These are phyloP conservation scores for Tetrapedia diversipes DNA, from an alignment of 2,888 invertebrate genomes.

Conservation along the genomic window DNA sequence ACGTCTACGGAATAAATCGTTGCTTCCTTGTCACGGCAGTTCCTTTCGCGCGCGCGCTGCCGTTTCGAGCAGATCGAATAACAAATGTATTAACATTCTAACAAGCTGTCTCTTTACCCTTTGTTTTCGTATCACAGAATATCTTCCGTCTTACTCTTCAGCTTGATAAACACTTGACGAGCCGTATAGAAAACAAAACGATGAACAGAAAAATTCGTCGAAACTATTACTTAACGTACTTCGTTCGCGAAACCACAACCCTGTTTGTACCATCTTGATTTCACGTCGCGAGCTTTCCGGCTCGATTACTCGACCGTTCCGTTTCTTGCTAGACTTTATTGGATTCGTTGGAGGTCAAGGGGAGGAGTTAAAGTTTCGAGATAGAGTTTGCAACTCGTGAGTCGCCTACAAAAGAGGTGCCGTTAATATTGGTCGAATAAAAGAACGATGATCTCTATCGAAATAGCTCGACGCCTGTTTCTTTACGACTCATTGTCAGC, in stretches of 20 bases:
- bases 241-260: background rate
- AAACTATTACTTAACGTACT: slow-evolving; percentile 28
- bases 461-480: background rate
- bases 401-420: background rate
- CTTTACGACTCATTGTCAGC: background rate
- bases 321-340: slow-evolving; percentile 5
- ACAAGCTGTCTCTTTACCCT: slow-evolving; percentile 23
- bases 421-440: slow-evolving; percentile 11
- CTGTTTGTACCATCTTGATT: background rate
- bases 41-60: background rate
- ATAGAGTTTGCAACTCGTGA: background rate
- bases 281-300: background rate
- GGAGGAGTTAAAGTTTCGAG: background rate
- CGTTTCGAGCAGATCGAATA: slow-evolving; percentile 12
- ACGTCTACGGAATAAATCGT: background rate
- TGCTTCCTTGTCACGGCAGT: background rate
- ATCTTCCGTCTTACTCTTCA: background rate
- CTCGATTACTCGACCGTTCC: slow-evolving; percentile 13
- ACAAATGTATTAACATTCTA: slow-evolving; percentile 37
- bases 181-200: background rate
- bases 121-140: background rate
- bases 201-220: slow-evolving; percentile 21
- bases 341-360: background rate
- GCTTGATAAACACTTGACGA: background rate
- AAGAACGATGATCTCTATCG: too few relatives aligned